phyloP scores from a whole-genome alignment of 2,797 vertebrate species.

The Micrastur ruficollis region DNA sequence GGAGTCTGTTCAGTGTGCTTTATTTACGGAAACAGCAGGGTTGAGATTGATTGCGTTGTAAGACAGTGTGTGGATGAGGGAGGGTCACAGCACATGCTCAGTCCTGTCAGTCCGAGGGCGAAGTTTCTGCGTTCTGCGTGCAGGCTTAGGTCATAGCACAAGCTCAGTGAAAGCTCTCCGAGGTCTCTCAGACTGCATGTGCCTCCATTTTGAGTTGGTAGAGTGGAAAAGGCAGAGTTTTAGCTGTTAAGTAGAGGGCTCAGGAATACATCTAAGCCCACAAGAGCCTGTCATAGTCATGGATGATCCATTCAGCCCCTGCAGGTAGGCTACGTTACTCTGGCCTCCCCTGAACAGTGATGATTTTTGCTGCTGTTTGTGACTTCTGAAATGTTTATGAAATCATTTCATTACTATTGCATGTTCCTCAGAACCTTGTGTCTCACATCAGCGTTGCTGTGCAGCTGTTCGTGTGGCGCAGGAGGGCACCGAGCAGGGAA shows the following conservation, averaged over 20 bases:
- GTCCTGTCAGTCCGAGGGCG: conserved; percentile 85
- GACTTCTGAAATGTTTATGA: conserved; percentile 63
- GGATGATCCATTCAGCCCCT: conserved; percentile 93
- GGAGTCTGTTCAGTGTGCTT: conserved; percentile 74
- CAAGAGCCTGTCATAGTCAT: conserved; percentile 86
- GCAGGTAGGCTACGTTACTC: conserved; percentile 88
- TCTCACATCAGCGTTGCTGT: not conserved
- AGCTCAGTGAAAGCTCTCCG: conserved; percentile 89
- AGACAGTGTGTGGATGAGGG: conserved; percentile 75
- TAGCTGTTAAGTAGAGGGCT: conserved; percentile 45
- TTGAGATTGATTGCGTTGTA: conserved; percentile 81
- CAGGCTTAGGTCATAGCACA: conserved; percentile 97
- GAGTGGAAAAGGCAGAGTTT: conserved; percentile 83
- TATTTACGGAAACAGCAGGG: conserved; percentile 86
- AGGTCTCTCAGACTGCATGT: conserved; percentile 85
- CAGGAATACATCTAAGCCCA: conserved; percentile 62
- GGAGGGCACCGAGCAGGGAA: conserved; percentile 7
- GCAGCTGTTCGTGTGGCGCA: not conserved
- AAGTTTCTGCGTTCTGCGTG: conserved; percentile 90
- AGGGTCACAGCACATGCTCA: conserved; percentile 99
- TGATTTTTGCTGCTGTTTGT: conserved; percentile 49
- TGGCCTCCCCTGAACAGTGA: conserved; percentile 61
- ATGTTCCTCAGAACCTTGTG: conserved; percentile 41
- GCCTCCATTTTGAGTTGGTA: conserved; percentile 98
- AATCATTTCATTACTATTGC: conserved; percentile 63